Evolutionary conservation across 1,140 invertebrate species (phyloP), one percentile per base, ranked within the genome.

Genomic region (Nephotettix cincticeps): DNA sequence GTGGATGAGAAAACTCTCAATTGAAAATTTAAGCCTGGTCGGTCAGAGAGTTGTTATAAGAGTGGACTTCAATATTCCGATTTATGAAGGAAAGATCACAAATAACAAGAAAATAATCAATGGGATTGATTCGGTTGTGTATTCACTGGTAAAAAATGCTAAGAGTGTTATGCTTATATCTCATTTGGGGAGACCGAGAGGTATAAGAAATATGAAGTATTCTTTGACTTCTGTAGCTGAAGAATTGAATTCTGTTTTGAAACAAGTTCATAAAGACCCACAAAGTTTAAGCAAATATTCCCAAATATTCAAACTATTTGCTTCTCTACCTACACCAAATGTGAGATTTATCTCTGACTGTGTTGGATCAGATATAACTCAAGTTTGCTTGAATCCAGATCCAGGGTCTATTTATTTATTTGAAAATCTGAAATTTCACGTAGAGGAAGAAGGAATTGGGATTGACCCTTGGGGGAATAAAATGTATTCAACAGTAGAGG

Each of bases 381-480:
- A 84, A 14, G 92, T 90, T 1, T 99, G 97, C 84, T 90, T 90
- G 54, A 87, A 96, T 84, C 97, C 98, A 28, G 84, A 88, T 29
- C 80, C 86, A 1, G 98, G 97, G 0, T 90, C 92, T 0, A 87
- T 99, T 1, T 96, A 99, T 79, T 86, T 99, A 13, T 82, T 99
- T 17, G 98, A 99, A 84, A 99, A 99, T 82, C 85, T 99, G 6
- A 85, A 98, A 47, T 99, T 96, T 82, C 95, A 99, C 80, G 78
- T 98, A 68, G 98, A 99, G 83, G 98, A 99, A 81, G 97, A 99
- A 84, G 98, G 98, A 47, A 99, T 99, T 83, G 97, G 97, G 71
- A 86, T 97, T n/a, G 94, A 97, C 82, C 88, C 87, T 0, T 86
- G 86, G 75, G 96, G 96, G 17, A 90, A 89, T 64, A 99, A 93